Conservation (phyloP, 1,140 invertebrate species). For the Lepidurus arcticus region DNA sequence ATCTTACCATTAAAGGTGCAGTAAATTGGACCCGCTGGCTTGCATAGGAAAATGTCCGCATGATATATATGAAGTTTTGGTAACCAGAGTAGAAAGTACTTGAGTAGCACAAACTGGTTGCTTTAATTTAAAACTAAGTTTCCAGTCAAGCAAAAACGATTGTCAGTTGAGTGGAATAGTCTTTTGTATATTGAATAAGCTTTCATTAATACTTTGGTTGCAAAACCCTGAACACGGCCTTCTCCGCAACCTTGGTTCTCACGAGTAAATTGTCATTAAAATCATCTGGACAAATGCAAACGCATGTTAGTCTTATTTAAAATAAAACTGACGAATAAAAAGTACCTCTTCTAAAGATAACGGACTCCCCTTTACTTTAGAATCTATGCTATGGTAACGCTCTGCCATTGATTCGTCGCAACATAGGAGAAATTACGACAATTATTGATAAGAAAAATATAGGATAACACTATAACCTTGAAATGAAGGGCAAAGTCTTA, state of each 20-base stretch:
- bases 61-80: no score
- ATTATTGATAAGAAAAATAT: conserved; percentile 22
- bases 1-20: background rate
- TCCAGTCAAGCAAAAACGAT: background rate
- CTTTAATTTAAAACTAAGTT: background rate
- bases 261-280: conserved; percentile 65
- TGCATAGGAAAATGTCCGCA: no score
- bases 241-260: conserved; percentile 38
- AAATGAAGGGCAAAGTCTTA: conserved; percentile 42
- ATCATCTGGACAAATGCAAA: conserved; percentile 54
- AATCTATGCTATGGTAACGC: conserved; percentile 61
- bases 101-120: background rate
- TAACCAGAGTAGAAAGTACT: no score
- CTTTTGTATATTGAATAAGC: background rate
- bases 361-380: conserved; percentile 65
- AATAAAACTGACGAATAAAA: conserved; percentile 23
- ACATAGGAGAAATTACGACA: conserved; percentile 20
- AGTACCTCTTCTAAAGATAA: conserved; percentile 65
- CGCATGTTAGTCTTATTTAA: conserved; percentile 19
- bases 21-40: no score
- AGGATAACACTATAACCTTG: conserved; percentile 24
- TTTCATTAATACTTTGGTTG: background rate
- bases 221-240: conserved; percentile 2
- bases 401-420: conserved; percentile 48
- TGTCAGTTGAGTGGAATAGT: background rate